Evolutionary conservation across 2,888 invertebrate genomes (phyloP), one percentile per base, ranked within the genome.

Genomic region (Amiota communis): DNA sequence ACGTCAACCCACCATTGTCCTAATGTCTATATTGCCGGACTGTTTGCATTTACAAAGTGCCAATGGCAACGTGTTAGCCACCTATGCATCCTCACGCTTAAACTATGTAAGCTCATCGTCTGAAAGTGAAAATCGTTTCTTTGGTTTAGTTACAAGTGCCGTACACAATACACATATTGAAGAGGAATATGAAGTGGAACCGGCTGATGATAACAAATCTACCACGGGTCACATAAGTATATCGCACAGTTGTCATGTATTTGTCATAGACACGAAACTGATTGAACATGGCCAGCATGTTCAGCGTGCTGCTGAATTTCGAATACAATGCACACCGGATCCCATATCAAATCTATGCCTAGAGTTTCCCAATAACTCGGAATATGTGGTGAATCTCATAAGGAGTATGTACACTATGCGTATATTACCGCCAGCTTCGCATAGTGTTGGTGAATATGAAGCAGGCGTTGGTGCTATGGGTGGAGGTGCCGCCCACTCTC

Each of bases 171-270:
- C 87, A 1, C 88, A 87, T 0, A 84, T 87, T 36, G 90, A 90
- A 71, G 89, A 90, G 74, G 89, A 89, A 36, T 88, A 87, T 46
- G 88, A 87, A 20, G 8, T 77, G 49, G 77, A 79, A 70, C 78
- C 78, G 4, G 76, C 77, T 8, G 65, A 74, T 6, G 76, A 76
- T 61, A 77, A 71, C 11, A 76, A 69, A 1, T 76, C 76, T 1
- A 56, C 69, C 1, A 57, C 73, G 11, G 83, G 81, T n/a, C 83
- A 86, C 75, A 84, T 93, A 11, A 92, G 92, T 77, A 92, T 93
- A 17, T 96, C 96, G 0, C 96, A 96, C 86, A 97, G 98, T 71
- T 98, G 98, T 86, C 98, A 98, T 89, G 97, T 98, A 0, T 98
- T 98, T 88, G 96, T 96, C 75, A 95, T 97, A 10, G 97, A 98